Evolutionary conservation across 2,113 vertebrate species (phyloP), one percentile per base, ranked within the genome.

Genomic region (Perca schrenkii): DNA sequence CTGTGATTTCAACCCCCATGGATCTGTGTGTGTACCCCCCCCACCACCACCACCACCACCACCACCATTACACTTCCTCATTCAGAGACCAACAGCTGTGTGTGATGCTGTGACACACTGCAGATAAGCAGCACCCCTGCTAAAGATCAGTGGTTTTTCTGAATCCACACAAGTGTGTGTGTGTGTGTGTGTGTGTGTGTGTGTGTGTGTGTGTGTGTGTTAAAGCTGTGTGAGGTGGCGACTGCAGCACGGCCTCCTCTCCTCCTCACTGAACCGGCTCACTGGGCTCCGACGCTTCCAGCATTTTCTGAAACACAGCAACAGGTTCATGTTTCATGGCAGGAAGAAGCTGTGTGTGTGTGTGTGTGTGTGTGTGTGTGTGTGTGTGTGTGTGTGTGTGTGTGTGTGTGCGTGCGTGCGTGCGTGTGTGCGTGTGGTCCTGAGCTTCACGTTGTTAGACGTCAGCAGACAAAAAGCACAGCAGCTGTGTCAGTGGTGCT

Each of bases 241-340:
- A 7, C 36, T 11, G 70, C 12, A 82, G 68, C 6, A n/a, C 47
- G 12, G 3, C 21, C 75, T 63, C 78, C 77, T 61, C 50, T 82
- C 75, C 17, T 90, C 82, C 46, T 93, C 87, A 94, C 61, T 88
- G 79, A 54, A 19, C 4, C 8, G 4, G 61, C 86, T 91, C 84
- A 6, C 75, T 68, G 79, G 86, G 49, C 87, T 88, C 90, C 52
- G 82, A 58, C 61, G 83, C 80, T 63, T 94, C 92, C 12, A 93
- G 88, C 85, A 94, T 94, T 94, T 95, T 95, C 94, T 95, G 91
- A 77, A 94, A 93, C 76, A 90, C 69, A 5, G 34, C 25, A n/a
- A 22, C 54, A 56, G 3, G 1, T 7, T 70, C 0, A 34, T 8
- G n/a, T 16, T 49, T 25, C 6, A 4, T 3, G 31, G 3, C 10